Percentiles rank a stretch among this genome's conserved stretches.
phyloP scores from a whole-genome alignment of 2,888 invertebrate genomes.

The Tholera decimalis region DNA sequence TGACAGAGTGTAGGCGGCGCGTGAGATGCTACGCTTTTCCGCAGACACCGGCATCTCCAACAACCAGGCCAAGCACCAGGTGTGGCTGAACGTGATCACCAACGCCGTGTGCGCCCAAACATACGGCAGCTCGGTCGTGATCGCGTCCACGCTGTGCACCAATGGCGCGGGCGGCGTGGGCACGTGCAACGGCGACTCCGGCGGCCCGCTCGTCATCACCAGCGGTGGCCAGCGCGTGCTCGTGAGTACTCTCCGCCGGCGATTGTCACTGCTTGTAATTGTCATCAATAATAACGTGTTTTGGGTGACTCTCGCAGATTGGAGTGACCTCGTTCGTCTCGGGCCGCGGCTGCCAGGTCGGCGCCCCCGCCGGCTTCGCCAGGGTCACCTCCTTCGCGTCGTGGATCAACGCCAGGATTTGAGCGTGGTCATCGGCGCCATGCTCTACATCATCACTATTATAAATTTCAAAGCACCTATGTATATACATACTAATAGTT shows the following conservation, averaged over 20 bases:
- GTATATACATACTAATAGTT: slow-evolving; percentile 22
- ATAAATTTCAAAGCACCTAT: background rate
- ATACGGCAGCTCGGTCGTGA: slow-evolving; percentile 67
- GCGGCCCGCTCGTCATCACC: slow-evolving; percentile 74
- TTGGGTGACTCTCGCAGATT: slow-evolving; percentile 56
- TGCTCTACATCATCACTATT: background rate
- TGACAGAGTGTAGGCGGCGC: background rate
- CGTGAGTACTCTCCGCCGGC: slow-evolving; percentile 53
- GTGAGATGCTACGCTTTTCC: slow-evolving; percentile 10
- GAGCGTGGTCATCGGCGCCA: background rate
- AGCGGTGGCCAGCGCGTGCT: slow-evolving; percentile 68
- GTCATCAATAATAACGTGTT: background rate
- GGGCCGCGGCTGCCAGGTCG: slow-evolving; percentile 62
- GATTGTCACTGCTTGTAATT: background rate
- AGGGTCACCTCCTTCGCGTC: slow-evolving; percentile 63
- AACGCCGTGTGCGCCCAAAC: slow-evolving; percentile 75
- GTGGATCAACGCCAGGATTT: slow-evolving; percentile 65
- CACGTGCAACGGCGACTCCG: slow-evolving; percentile 83
- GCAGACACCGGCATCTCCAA: slow-evolving; percentile 71
- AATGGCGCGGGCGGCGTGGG: slow-evolving; percentile 73
- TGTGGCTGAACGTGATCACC: slow-evolving; percentile 81
- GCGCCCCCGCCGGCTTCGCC: slow-evolving; percentile 68
- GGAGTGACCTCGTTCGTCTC: slow-evolving; percentile 70
- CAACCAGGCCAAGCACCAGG: slow-evolving; percentile 80
- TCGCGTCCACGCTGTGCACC: slow-evolving; percentile 76